Percentiles rank a stretch among this genome's conserved stretches.
phyloP scores from a whole-genome alignment of 2,797 vertebrate species.

The Columba guinea region DNA sequence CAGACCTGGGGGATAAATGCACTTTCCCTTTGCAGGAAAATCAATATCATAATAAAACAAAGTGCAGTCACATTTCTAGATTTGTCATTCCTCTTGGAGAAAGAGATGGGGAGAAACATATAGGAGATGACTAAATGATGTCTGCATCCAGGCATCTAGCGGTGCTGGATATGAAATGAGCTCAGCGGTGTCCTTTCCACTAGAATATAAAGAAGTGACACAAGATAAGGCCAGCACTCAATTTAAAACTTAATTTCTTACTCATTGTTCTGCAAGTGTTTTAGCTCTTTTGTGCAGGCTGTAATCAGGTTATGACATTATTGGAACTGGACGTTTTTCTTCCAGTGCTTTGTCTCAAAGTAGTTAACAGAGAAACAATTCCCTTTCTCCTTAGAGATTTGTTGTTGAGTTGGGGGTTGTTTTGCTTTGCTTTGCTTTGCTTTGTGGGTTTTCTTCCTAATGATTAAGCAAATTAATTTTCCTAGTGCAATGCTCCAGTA shows the following conservation, averaged over 20 bases:
- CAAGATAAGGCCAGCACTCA: constrained; percentile 39
- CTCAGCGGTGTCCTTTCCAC: constrained; percentile 40
- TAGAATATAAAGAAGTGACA: constrained; percentile 46
- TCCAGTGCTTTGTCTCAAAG: constrained; percentile 45
- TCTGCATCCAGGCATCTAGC: constrained; percentile 67
- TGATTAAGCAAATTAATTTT: constrained; percentile 40
- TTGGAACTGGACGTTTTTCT: constrained; percentile 26
- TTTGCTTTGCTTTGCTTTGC: neutral
- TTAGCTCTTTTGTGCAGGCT: constrained; percentile 24
- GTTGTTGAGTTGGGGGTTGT: neutral
- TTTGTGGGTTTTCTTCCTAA: constrained; percentile 15
- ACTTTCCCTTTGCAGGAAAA: constrained; percentile 75
- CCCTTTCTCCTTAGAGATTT: constrained; percentile 38
- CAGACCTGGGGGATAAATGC: constrained; percentile 73
- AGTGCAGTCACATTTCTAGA: constrained; percentile 80
- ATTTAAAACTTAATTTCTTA: constrained; percentile 54
- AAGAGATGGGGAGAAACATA: constrained; percentile 71
- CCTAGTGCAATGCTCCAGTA: neutral
- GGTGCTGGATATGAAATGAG: constrained; percentile 51
- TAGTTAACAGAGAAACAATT: constrained; percentile 29
- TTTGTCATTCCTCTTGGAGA: constrained; percentile 75
- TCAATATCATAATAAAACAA: constrained; percentile 81
- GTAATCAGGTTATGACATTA: constrained; percentile 14
- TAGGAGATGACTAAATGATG: constrained; percentile 75
- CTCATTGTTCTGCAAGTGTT: constrained; percentile 23